Percentiles rank a stretch among this genome's conserved stretches.
Evolutionary conservation across 53 echinoderm and acorn worm species (phyloP).

Genomic region (Echinometra lucunter): DNA sequence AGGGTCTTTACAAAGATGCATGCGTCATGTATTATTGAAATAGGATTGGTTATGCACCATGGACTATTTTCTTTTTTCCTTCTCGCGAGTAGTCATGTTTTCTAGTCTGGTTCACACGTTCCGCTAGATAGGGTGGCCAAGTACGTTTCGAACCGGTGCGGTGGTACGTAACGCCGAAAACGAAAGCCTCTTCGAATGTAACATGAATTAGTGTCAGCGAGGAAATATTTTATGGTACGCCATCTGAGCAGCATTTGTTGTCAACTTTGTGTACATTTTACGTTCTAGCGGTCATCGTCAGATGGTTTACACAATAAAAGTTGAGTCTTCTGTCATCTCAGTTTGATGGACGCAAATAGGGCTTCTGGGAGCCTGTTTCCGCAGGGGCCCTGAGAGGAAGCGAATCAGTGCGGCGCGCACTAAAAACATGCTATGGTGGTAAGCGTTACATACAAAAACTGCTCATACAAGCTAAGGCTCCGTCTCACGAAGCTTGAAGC

Average conservation of each 20-base stretch:
- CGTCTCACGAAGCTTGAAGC: not conserved
- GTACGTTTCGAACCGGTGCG: not conserved
- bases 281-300: not conserved
- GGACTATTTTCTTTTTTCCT: too few species aligned
- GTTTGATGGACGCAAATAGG: conserved; percentile 23
- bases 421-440: not conserved
- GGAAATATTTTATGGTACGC: not conserved
- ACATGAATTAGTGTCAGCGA: not conserved
- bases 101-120: not conserved
- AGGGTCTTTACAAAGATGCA: not conserved
- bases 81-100: not conserved
- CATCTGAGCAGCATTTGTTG: not conserved
- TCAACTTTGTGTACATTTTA: not conserved
- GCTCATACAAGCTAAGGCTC: not conserved
- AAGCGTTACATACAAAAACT: not conserved
- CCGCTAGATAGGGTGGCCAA: not conserved
- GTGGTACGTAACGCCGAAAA: not conserved
- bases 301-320: not conserved
- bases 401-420: not conserved
- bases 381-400: not conserved
- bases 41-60: not conserved
- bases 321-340: not conserved
- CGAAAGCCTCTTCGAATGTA: not conserved
- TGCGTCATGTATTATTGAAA: not conserved
- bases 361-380: not conserved